Percentiles rank a stretch among this genome's conserved stretches.
phyloP scores from a whole-genome alignment of 1,140 invertebrate genomes.

The Calephelis nemesis region DNA sequence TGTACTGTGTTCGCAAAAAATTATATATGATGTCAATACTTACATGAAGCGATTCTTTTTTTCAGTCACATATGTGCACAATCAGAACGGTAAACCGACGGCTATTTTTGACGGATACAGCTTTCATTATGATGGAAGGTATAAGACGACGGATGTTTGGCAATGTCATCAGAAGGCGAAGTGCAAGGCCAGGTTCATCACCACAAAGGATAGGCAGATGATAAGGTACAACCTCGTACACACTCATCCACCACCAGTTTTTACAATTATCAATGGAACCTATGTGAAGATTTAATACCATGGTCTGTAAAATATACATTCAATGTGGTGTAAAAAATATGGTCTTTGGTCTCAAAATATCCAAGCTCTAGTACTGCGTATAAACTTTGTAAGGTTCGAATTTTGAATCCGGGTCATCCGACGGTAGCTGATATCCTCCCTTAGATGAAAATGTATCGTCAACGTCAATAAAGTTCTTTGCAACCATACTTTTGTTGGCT shows the following conservation, averaged over 20 bases:
- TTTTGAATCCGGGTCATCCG: too few species aligned
- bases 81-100: background rate
- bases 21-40: too few species aligned
- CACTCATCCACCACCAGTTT: constrained; percentile 11
- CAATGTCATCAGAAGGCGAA: background rate
- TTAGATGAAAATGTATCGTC: too few species aligned
- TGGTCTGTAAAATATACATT: too few species aligned
- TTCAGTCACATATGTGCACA: constrained; percentile 21
- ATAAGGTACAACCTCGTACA: background rate
- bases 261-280: background rate
- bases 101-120: constrained; percentile 5
- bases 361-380: too few species aligned
- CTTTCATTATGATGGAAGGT: background rate
- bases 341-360: too few species aligned
- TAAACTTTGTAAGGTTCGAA: too few species aligned
- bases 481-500: too few species aligned
- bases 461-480: too few species aligned
- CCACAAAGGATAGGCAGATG: constrained; percentile 3
- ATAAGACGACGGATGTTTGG: constrained; percentile 9
- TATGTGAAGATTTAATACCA: background rate
- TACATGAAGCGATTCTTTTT: background rate
- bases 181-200: constrained; percentile 12
- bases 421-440: too few species aligned
- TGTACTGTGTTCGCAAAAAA: too few species aligned
- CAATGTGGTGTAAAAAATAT: too few species aligned